Base-by-base conservation (phyloP, 2,797 vertebrate genomes). In the Thalassophryne amazonica region DNA sequence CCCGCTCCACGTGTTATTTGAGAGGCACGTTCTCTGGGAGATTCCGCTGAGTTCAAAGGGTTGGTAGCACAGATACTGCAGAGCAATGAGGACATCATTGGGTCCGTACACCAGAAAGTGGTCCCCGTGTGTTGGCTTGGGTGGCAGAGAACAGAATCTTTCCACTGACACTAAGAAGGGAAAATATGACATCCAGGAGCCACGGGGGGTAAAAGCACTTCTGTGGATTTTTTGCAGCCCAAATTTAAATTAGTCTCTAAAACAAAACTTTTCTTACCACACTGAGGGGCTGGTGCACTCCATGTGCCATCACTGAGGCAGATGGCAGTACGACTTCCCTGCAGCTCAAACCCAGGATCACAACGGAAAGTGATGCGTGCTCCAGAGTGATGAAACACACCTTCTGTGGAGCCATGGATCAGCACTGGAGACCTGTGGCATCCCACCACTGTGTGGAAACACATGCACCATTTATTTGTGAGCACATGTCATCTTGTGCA, bases 1-100 rank as follows among this genome's bases (percentile, higher is more conserved):
- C 39, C 94, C 95, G 48, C 94, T 96, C 97, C 96, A 99, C 47
- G 92, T 92, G 77, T 93, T 94, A 56, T 92, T 84, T 0, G 89
- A 84, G 54, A 95, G 90, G 67, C 97, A 99, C 19, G 89, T 94
- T 77, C 94, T 92, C 77, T 94, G 91, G 41, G 93, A 91, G 19
- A 60, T 87, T 35, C 96, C 96, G 4, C 89, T 94, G 37, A 98
- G 91, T 66, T 94, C 89, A 66, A 95, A 95, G 0, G 93, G 94
- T 64, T 89, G 91, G 81, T 95, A 87, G 85, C 96, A 99, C 59
- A 95, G 91, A 85, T 96, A 97, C 80, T 92, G 91, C 10, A 92
- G 74, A 9, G 93, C 92, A 30, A 97, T 81, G 7, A 94, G 73
- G 1, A 95, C 93, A 76, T 95, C 94, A 7, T 92, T 93, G 13